phyloP scores from a whole-genome alignment of 2,888 invertebrate genomes.

The Coleophora flavipennella region DNA sequence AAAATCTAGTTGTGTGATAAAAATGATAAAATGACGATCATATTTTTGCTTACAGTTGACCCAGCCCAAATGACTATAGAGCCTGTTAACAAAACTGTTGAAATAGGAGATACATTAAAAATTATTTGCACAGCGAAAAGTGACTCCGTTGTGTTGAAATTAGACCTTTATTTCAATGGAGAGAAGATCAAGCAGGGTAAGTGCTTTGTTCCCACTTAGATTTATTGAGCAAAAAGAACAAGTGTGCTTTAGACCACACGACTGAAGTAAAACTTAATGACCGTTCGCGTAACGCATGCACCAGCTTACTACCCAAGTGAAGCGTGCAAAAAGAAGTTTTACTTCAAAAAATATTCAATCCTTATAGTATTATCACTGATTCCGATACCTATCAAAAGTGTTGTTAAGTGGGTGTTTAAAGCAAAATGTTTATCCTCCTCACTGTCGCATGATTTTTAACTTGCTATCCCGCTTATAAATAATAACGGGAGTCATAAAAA shows the following conservation, averaged over 20 bases:
- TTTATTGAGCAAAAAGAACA: background rate
- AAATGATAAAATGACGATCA: background rate
- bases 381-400: too few species aligned
- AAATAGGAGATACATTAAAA: conserved; percentile 24
- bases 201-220: conserved; percentile 7
- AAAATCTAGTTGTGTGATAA: background rate
- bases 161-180: conserved; percentile 29
- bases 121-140: conserved; percentile 38
- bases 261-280: too few species aligned
- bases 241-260: background rate
- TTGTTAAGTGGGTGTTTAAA: too few species aligned
- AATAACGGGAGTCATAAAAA: too few species aligned
- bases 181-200: conserved; percentile 24
- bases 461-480: too few species aligned
- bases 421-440: too few species aligned
- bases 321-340: too few species aligned
- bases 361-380: too few species aligned
- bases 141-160: conserved; percentile 31
- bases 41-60: conserved; percentile 33
- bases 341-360: too few species aligned
- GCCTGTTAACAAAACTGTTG: conserved; percentile 28
- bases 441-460: too few species aligned
- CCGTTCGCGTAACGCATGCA: too few species aligned
- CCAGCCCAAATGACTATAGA: conserved; percentile 38
- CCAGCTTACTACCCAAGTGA: too few species aligned